Evolutionary conservation across 2,888 invertebrate genomes (phyloP).

Genomic region (Fragum sueziense): DNA sequence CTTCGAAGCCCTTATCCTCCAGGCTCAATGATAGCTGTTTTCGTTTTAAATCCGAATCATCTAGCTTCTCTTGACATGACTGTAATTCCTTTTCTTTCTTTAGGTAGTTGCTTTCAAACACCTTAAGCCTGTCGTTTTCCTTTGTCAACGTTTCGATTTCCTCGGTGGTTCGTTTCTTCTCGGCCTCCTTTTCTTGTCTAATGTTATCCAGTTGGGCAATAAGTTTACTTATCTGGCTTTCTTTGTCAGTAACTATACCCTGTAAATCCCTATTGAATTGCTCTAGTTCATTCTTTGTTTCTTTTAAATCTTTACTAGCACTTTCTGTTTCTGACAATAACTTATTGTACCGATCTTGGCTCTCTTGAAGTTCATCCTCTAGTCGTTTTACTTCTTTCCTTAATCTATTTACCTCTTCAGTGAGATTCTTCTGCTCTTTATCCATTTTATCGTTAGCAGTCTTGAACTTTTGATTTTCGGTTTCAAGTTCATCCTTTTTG

Average conservation of each 20-base stretch:
- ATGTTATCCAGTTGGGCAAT: slow-evolving; percentile 50
- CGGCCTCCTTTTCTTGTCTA: slow-evolving; percentile 56
- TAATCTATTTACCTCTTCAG: slow-evolving; percentile 43
- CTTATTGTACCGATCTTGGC: slow-evolving; percentile 49
- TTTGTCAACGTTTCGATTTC: slow-evolving; percentile 47
- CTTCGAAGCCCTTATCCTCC: slow-evolving; percentile 58
- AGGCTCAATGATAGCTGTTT: slow-evolving; percentile 56
- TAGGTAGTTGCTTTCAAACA: slow-evolving; percentile 35
- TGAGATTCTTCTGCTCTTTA: slow-evolving; percentile 33
- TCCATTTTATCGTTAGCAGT: slow-evolving; percentile 26
- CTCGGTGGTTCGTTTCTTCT: slow-evolving; percentile 39
- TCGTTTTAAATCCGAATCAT: slow-evolving; percentile 55
- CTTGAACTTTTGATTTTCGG: slow-evolving; percentile 50
- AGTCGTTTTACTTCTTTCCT: slow-evolving; percentile 50
- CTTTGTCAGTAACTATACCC: slow-evolving; percentile 58
- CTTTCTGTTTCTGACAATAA: slow-evolving; percentile 60
- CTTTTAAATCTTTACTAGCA: slow-evolving; percentile 59
- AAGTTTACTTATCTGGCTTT: slow-evolving; percentile 53
- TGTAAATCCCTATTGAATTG: slow-evolving; percentile 59
- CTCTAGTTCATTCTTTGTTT: slow-evolving; percentile 49
- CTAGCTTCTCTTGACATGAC: slow-evolving; percentile 47
- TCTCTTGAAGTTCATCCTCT: slow-evolving; percentile 59
- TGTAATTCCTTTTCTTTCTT: slow-evolving; percentile 48
- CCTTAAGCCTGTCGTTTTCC: slow-evolving; percentile 52
- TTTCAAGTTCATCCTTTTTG: slow-evolving; percentile 49